A percentile compares a stretch with the other conserved stretches of the same genome.
These are phyloP conservation scores for Abrostola tripartita DNA, from an alignment of 2,888 invertebrate genomes.

Conservation along the genomic window DNA sequence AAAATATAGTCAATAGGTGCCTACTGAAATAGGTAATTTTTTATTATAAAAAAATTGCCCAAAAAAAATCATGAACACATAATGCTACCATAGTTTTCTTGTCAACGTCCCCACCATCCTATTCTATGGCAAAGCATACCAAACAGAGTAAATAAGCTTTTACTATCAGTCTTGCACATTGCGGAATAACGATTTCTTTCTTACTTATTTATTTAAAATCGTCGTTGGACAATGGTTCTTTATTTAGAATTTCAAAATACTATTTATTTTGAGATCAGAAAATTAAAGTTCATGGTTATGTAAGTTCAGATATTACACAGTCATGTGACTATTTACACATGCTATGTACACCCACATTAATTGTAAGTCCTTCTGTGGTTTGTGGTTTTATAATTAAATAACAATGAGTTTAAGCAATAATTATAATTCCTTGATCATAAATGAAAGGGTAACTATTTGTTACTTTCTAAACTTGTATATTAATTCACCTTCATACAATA, in stretches of 20 bases:
- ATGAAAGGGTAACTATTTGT: conserved; percentile 39
- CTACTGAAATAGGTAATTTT: too few relatives aligned
- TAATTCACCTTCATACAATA: conserved; percentile 13
- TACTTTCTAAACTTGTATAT: conserved; percentile 7
- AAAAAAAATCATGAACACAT: too few relatives aligned
- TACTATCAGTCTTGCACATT: background rate
- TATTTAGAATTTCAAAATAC: background rate
- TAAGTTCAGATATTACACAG: background rate
- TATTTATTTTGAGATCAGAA: background rate
- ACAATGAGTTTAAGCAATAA: conserved; percentile 21
- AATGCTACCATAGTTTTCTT: too few relatives aligned
- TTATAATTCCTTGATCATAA: conserved; percentile 23
- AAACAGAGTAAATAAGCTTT: too few relatives aligned
- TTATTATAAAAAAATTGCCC: too few relatives aligned
- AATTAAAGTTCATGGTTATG: background rate
- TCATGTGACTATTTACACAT: too few relatives aligned
- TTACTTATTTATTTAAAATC: conserved; percentile 1
- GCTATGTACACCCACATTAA: background rate
- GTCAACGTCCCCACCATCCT: too few relatives aligned
- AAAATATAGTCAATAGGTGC: too few relatives aligned
- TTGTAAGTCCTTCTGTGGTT: background rate
- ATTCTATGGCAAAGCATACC: too few relatives aligned
- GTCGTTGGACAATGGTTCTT: background rate
- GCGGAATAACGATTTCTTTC: background rate
- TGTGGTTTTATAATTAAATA: background rate